These are phyloP conservation scores for Henricia sp. DNA, from an alignment of 53 echinoderm and acorn worm species.

Conservation along the genomic window DNA sequence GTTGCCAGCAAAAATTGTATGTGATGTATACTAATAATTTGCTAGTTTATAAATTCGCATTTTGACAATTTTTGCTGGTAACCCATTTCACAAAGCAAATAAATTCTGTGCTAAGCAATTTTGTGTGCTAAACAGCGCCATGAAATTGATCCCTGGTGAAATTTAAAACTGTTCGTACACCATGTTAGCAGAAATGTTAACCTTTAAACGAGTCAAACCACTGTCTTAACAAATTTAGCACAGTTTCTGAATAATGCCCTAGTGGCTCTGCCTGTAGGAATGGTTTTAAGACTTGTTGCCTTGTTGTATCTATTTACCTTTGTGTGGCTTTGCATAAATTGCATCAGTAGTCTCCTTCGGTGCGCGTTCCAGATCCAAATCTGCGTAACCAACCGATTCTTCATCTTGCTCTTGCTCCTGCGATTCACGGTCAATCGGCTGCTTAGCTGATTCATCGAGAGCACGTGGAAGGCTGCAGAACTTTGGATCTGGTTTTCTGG, in stretches of 20 bases:
- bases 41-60: too few species aligned
- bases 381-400: too few species aligned
- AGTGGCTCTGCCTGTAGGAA: background rate
- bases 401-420: background rate
- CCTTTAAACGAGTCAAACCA: too few species aligned
- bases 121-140: too few species aligned
- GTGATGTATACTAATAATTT: too few species aligned
- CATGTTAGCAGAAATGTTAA: too few species aligned
- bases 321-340: background rate
- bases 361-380: background rate
- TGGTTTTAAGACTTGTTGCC: background rate
- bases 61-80: too few species aligned
- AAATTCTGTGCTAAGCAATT: too few species aligned
- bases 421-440: background rate
- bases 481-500: background rate
- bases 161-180: too few species aligned
- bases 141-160: too few species aligned
- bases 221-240: background rate
- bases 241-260: background rate
- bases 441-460: background rate
- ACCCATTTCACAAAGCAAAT: too few species aligned
- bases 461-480: background rate
- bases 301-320: background rate
- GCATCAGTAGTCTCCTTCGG: background rate
- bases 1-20: too few species aligned